Conservation (phyloP, 1,140 invertebrate genomes). For the Babylonia areolata region DNA sequence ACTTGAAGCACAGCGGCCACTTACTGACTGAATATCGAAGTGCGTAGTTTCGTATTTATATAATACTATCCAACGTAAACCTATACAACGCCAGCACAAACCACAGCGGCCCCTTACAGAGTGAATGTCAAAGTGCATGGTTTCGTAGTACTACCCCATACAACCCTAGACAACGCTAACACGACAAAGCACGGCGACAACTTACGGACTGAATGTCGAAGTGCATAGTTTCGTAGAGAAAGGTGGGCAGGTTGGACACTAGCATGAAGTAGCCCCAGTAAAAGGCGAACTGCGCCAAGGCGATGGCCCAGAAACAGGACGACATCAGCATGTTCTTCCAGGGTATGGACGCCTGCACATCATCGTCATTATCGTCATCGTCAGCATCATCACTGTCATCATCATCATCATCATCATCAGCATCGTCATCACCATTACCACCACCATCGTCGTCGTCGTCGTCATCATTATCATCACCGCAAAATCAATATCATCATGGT, state of each 20-base stretch:
- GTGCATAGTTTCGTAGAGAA: slow-evolving; percentile 66
- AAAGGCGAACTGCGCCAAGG: slow-evolving; percentile 98
- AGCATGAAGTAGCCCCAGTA: slow-evolving; percentile 97
- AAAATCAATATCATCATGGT: too few relatives aligned
- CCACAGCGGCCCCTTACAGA: too few relatives aligned
- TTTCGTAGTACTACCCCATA: too few relatives aligned
- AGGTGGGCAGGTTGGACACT: slow-evolving; percentile 65
- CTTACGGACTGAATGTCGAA: slow-evolving; percentile 66
- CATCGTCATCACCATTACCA: neutral
- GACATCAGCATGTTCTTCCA: slow-evolving; percentile 95
- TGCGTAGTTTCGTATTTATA: too few relatives aligned
- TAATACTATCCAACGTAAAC: too few relatives aligned
- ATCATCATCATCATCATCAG: neutral
- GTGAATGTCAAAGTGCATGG: too few relatives aligned
- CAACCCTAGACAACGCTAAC: too few relatives aligned
- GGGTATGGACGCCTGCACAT: slow-evolving; percentile 78
- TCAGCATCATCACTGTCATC: neutral
- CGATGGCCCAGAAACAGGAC: slow-evolving; percentile 97
- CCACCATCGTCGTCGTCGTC: neutral
- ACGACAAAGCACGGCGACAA: neutral
- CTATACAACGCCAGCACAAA: too few relatives aligned
- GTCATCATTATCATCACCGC: neutral
- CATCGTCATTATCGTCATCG: neutral
- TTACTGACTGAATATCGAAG: too few relatives aligned
- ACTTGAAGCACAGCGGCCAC: slow-evolving; percentile 21